Base-by-base conservation (phyloP, 2,888 invertebrate genomes). In the Tyria jacobaeae region DNA sequence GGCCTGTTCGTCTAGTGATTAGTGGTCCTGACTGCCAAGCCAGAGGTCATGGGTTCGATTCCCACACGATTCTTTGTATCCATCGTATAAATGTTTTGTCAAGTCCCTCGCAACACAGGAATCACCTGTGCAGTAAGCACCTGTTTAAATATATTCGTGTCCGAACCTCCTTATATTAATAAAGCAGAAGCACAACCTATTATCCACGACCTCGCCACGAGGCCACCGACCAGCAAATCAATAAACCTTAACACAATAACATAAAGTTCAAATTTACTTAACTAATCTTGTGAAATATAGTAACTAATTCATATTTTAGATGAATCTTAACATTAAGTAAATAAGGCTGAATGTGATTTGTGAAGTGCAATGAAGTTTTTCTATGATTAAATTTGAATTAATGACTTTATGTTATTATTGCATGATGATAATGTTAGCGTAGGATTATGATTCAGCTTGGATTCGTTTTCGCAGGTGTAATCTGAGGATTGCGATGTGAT, bases 121-220 rank as follows among this genome's bases (percentile, higher is more conserved):
- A 44, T 44, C 17, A 12, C 17, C 2, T 21, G 6, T 17, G 1
- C 3, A 3, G 12, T 17, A 12, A 44, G 21, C 3, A 44, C 4
- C 21, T 54, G 31, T 44, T 25, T 35, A 5, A 27, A 25, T 54
- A 31, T 27, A 0, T 27, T 21, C 0, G 41, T 68, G 57, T n/a
- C 10, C 67, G 64, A 7, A 37, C 24, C 14, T 47, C 74, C 55
- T 79, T 68, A 78, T 66, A 67, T 70, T 68, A 70, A 70, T 76
- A 70, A 62, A 49, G 65, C 66, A 78, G 77, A 76, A 70, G 51
- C 61, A 67, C 60, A 57, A 50, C 34, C 65, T 60, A 77, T 75
- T 34, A 48, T 12, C 12, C 12, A 34, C 62, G 73, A 59, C 80
- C 80, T 80, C 75, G 70, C 2, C 7, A 1, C 70, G 66, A 73